Evolutionary conservation across 35 echinoderm and acorn worm genomes (phyloP).

Genomic region (Patiria miniata): DNA sequence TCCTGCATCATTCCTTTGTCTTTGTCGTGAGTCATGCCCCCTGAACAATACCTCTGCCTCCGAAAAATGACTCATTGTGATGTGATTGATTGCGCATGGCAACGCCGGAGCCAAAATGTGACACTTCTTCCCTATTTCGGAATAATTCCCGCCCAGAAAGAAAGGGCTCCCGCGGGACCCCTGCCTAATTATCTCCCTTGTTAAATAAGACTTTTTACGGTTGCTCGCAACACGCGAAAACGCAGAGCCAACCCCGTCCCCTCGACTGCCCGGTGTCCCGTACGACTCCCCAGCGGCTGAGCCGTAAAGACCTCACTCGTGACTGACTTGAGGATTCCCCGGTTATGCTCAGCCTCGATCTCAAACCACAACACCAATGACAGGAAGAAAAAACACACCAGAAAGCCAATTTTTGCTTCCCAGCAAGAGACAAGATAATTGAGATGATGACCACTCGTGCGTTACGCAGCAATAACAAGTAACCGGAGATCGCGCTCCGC

Average conservation of each 20-base stretch:
- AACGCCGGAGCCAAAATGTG: background rate
- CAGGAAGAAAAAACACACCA: background rate
- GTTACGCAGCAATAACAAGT: constrained; percentile 15
- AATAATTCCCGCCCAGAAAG: background rate
- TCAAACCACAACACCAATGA: background rate
- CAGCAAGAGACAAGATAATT: constrained; percentile 20
- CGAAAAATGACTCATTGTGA: constrained; percentile 15
- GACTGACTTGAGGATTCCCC: background rate
- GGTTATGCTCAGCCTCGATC: background rate
- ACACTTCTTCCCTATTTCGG: background rate
- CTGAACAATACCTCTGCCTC: background rate
- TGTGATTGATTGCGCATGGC: background rate
- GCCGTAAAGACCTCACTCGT: background rate
- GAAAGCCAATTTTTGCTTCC: background rate
- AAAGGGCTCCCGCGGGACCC: background rate
- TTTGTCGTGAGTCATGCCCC: background rate
- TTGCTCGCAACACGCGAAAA: background rate
- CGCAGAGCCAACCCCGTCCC: background rate
- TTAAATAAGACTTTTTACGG: background rate
- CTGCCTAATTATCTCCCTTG: background rate
- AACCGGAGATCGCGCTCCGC: background rate
- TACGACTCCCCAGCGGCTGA: background rate
- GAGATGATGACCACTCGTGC: background rate
- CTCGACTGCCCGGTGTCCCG: background rate
- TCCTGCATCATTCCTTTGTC: constrained; percentile 3